Percentiles rank a stretch among this genome's conserved stretches.
Conservation (phyloP, 2,113 vertebrate genomes). For the Tragelaphus imberbis region DNA sequence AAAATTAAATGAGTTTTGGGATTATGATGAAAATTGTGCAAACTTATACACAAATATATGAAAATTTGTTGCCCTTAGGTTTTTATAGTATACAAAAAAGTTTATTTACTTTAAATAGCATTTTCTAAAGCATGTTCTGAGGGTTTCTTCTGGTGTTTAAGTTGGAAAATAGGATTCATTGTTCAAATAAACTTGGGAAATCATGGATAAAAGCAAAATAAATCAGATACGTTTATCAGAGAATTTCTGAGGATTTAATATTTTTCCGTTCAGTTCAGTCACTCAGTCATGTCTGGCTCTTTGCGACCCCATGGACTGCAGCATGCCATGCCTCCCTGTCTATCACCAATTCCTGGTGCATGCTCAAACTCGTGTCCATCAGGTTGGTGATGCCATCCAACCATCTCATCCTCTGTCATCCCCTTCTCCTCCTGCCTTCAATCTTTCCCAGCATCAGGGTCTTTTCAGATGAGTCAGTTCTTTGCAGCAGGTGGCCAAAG, state of each 20-base stretch:
- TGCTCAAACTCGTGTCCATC: neutral
- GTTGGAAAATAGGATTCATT: neutral
- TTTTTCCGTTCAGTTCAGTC: neutral
- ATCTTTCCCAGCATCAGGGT: neutral
- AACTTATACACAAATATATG: neutral
- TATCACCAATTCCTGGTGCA: neutral
- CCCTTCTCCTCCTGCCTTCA: neutral
- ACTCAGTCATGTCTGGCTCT: neutral
- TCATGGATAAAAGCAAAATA: neutral
- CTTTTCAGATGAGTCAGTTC: neutral
- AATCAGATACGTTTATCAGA: neutral
- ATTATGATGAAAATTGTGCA: neutral
- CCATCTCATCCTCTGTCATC: neutral
- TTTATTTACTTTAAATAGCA: neutral
- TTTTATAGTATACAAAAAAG: neutral
- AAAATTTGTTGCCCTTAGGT: neutral
- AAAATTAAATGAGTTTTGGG: neutral
- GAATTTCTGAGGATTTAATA: neutral
- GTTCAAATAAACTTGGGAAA: neutral
- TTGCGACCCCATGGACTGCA: neutral
- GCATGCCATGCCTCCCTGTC: neutral
- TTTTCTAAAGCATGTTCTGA: conserved; percentile 11
- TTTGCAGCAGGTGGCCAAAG: neutral
- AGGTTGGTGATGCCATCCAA: neutral
- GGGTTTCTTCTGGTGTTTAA: neutral